Conservation (phyloP, 2,797 vertebrate genomes). For the Yasuhikotakia modesta region DNA sequence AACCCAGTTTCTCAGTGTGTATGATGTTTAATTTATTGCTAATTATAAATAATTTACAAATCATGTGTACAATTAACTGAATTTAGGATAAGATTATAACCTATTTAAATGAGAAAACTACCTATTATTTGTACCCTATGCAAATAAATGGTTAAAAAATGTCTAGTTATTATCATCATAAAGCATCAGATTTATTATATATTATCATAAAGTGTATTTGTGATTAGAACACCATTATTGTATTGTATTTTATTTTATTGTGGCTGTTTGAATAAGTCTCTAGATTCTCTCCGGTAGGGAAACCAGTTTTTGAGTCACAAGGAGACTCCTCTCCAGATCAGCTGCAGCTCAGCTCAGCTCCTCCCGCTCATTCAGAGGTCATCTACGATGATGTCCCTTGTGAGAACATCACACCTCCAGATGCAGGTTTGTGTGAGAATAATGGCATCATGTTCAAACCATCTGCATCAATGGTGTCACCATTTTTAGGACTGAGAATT, state of each 20-base stretch:
- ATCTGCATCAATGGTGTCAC: not conserved
- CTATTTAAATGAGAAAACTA: not conserved
- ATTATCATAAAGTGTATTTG: not conserved
- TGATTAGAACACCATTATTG: not conserved
- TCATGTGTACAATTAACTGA: not conserved
- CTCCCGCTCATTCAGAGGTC: constrained; percentile 69
- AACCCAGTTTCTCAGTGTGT: not conserved
- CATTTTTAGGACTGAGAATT: not conserved
- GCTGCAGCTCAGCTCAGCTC: constrained; percentile 24
- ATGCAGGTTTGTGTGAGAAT: constrained; percentile 70
- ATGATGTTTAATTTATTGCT: not conserved
- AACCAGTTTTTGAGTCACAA: constrained; percentile 55
- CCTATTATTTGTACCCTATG: not conserved
- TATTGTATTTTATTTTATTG: not conserved
- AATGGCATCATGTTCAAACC: not conserved
- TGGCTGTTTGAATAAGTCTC: not conserved
- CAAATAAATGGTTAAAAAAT: not conserved
- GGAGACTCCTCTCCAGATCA: constrained; percentile 42
- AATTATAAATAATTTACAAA: constrained; percentile 9
- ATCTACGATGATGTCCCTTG: constrained; percentile 87
- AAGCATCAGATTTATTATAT: not conserved
- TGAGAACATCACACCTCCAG: constrained; percentile 68
- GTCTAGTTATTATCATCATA: not conserved
- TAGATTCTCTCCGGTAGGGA: constrained; percentile 61
- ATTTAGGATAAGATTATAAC: not conserved